These are phyloP conservation scores for Chalcis sispes DNA, from an alignment of 2,888 invertebrate species.

Conservation along the genomic window DNA sequence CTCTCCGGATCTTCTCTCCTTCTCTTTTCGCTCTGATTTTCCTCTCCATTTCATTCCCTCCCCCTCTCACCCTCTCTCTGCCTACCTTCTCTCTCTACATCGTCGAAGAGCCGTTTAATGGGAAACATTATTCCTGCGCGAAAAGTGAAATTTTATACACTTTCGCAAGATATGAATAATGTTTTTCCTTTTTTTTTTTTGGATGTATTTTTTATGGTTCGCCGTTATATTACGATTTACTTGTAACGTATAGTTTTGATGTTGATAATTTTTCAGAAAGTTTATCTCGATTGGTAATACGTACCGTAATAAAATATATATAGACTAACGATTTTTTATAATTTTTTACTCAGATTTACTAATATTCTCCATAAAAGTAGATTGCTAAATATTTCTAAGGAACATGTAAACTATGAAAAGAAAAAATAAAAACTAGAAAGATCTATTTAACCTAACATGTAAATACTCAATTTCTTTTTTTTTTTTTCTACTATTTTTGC, in stretches of 20 bases:
- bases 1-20: not conserved
- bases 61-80: not conserved
- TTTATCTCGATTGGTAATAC: no score
- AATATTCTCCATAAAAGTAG: no score
- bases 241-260: no score
- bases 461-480: constrained; percentile 13
- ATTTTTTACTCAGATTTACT: no score
- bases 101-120: not conserved
- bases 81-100: no score
- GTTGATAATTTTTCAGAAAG: not conserved
- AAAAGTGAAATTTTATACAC: constrained; percentile 29
- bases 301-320: no score
- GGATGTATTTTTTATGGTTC: no score
- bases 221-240: no score
- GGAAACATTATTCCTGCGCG: constrained; percentile 17
- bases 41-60: constrained; percentile 36
- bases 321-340: no score
- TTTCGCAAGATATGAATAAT: constrained; percentile 1
- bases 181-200: no score
- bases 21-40: constrained; percentile 5
- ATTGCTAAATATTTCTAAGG: not conserved
- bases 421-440: no score
- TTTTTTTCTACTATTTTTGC: not conserved
- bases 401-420: not conserved
- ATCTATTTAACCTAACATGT: not conserved